Percentiles rank a stretch among this genome's conserved stretches.
phyloP scores from a whole-genome alignment of 2,888 invertebrate species.

The Trisateles emortualis region DNA sequence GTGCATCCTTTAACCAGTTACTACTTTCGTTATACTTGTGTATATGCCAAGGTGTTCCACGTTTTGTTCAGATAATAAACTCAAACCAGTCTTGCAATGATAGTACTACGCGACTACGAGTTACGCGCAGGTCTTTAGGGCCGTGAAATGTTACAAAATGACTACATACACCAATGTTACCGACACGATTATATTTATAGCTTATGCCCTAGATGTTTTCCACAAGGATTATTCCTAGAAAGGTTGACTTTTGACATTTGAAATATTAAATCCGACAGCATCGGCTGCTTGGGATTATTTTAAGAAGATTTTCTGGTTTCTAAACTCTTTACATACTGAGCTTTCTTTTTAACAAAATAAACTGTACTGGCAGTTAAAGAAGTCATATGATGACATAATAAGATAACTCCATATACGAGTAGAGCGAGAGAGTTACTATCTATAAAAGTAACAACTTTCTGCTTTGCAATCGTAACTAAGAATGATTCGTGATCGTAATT shows the following conservation, averaged over 20 bases:
- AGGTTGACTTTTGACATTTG: conserved; percentile 23
- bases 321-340: conserved; percentile 1
- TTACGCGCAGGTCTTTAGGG: conserved; percentile 37
- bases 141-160: conserved; percentile 31
- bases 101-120: too few species aligned
- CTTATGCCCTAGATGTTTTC: conserved; percentile 14
- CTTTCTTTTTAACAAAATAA: conserved; percentile 16
- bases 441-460: not conserved
- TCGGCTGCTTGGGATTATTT: not conserved
- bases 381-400: conserved; percentile 27
- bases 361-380: not conserved
- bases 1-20: conserved; percentile 36
- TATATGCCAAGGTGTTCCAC: conserved; percentile 49
- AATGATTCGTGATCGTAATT: not conserved
- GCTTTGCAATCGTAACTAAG: not conserved
- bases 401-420: conserved; percentile 29
- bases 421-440: conserved; percentile 18
- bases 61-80: conserved; percentile 38
- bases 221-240: conserved; percentile 12
- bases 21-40: conserved; percentile 33
- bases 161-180: conserved; percentile 12
- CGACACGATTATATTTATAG: conserved; percentile 8
- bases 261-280: not conserved
- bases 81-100: conserved; percentile 41
- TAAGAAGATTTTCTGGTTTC: too few species aligned